These are phyloP conservation scores for Turnix velox DNA, from an alignment of 2,113 vertebrate species.

Conservation along the genomic window DNA sequence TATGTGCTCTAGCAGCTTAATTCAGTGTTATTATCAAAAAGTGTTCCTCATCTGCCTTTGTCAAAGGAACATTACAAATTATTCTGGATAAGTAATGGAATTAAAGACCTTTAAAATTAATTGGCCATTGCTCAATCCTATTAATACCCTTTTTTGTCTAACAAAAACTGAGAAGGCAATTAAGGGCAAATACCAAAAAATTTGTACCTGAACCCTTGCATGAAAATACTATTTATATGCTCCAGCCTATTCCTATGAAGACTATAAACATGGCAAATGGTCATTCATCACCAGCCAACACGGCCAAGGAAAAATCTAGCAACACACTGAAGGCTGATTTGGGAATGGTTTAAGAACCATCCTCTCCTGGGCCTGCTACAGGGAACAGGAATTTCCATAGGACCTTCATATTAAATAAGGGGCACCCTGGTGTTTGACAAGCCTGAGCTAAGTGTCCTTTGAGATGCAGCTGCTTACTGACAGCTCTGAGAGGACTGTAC, in stretches of 20 bases:
- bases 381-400: background rate
- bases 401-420: background rate
- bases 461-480: background rate
- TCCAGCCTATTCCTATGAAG: background rate
- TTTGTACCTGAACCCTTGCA: background rate
- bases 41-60: conserved; percentile 23
- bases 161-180: conserved; percentile 28
- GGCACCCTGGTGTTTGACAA: background rate
- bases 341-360: background rate
- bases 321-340: background rate
- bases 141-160: conserved; percentile 49
- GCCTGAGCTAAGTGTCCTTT: background rate
- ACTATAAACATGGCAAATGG: background rate
- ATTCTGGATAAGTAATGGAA: conserved; percentile 63
- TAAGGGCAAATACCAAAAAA: conserved; percentile 50
- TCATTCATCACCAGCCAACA: background rate
- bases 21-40: conserved; percentile 60
- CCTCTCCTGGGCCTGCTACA: background rate
- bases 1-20: conserved; percentile 38
- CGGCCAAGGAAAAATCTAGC: background rate
- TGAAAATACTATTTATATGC: background rate
- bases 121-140: conserved; percentile 40
- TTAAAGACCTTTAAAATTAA: conserved; percentile 67
- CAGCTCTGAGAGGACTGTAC: background rate
- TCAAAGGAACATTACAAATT: conserved; percentile 64